Conservation (phyloP, 2,797 vertebrate species). For the Notolabrus celidotus region DNA sequence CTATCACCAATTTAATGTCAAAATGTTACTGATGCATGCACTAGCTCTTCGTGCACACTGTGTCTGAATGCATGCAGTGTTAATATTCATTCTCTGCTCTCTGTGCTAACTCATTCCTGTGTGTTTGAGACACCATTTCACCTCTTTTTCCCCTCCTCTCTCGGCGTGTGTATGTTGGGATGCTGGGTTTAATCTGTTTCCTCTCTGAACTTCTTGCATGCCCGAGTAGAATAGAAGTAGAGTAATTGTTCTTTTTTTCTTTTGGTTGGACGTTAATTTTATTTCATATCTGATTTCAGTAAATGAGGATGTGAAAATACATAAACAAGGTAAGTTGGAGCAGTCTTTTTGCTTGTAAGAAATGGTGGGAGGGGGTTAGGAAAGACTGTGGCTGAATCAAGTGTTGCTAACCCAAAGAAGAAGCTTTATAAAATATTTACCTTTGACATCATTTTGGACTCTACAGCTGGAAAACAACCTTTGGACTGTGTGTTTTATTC, state of each 20-base stretch:
- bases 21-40: conserved; percentile 59
- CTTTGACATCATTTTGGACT: conserved; percentile 27
- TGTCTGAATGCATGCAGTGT: conserved; percentile 11
- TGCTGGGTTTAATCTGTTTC: conserved; percentile 80
- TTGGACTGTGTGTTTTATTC: conserved; percentile 27
- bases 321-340: conserved; percentile 86
- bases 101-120: conserved; percentile 58
- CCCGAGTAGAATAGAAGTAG: conserved; percentile 70
- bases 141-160: conserved; percentile 31
- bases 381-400: conserved; percentile 22
- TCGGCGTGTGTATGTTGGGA: conserved; percentile 75
- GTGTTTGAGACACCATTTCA: conserved; percentile 62
- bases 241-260: conserved; percentile 30
- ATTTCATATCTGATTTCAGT: conserved; percentile 89
- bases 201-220: conserved; percentile 74
- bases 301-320: conserved; percentile 81
- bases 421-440: conserved; percentile 44
- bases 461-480: conserved; percentile 32
- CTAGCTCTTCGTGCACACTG: conserved; percentile 21
- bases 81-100: conserved; percentile 28
- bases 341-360: conserved; percentile 74
- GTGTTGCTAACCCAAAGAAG: conserved; percentile 30
- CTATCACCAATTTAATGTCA: conserved; percentile 17
- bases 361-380: conserved; percentile 31
- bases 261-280: conserved; percentile 79